These are phyloP conservation scores for Candoia aspera DNA, from an alignment of 2,113 vertebrate species.

Conservation along the genomic window DNA sequence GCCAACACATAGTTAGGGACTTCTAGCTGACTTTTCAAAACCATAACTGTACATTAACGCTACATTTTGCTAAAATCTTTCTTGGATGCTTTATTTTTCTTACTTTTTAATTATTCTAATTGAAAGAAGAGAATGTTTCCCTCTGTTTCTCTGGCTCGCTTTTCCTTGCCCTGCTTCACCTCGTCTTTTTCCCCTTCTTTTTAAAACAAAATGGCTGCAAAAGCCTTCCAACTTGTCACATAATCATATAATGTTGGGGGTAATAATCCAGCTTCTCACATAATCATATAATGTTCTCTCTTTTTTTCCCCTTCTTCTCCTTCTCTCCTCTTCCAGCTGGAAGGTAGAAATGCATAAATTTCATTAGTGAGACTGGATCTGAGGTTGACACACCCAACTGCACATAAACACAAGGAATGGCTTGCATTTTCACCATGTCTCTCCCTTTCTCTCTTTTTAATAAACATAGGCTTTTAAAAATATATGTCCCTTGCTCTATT, in stretches of 20 bases:
- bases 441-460: constrained; percentile 47
- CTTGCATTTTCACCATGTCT: background rate
- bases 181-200: background rate
- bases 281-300: background rate
- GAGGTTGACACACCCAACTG: constrained; percentile 59
- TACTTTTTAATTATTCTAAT: constrained; percentile 73
- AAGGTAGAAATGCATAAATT: constrained; percentile 66
- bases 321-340: constrained; percentile 39
- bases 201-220: constrained; percentile 52
- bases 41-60: constrained; percentile 62
- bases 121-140: constrained; percentile 64
- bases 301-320: background rate
- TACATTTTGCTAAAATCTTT: constrained; percentile 62
- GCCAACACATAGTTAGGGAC: constrained; percentile 44
- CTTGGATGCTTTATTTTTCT: constrained; percentile 70
- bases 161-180: constrained; percentile 46
- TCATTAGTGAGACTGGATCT: constrained; percentile 62
- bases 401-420: constrained; percentile 69
- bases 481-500: constrained; percentile 51
- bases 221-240: constrained; percentile 44
- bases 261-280: background rate
- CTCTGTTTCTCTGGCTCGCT: constrained; percentile 57
- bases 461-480: constrained; percentile 59
- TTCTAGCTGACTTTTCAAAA: constrained; percentile 55
- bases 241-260: constrained; percentile 33